These are phyloP conservation scores for Cantharis nigra DNA, from an alignment of 2,888 invertebrate genomes.

Conservation along the genomic window DNA sequence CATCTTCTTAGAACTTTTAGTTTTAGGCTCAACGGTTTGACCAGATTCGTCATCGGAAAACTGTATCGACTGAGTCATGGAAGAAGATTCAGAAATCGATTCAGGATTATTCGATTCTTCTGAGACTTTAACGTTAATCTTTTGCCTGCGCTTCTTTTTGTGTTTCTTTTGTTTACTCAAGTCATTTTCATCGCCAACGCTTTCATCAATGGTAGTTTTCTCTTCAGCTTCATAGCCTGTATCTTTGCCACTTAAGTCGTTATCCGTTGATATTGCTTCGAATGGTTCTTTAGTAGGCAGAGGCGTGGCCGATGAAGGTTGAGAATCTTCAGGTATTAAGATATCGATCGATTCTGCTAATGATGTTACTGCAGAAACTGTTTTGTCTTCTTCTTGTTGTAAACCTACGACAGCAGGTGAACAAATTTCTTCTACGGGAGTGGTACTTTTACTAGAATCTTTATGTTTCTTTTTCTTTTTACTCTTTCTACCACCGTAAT, in stretches of 20 bases:
- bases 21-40: constrained; percentile 37
- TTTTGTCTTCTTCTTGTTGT: constrained; percentile 43
- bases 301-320: constrained; percentile 59
- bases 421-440: constrained; percentile 28
- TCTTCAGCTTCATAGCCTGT: constrained; percentile 79
- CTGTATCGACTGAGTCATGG: constrained; percentile 47
- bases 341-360: constrained; percentile 62
- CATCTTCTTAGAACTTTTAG: constrained; percentile 46
- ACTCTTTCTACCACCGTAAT: constrained; percentile 61
- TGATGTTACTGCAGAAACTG: constrained; percentile 55
- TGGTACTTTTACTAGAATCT: constrained; percentile 43
- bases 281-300: constrained; percentile 59
- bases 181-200: constrained; percentile 56
- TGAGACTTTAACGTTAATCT: constrained; percentile 58
- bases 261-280: constrained; percentile 36
- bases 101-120: constrained; percentile 58
- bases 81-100: constrained; percentile 56
- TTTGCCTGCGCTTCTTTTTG: constrained; percentile 51
- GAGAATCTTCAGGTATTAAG: constrained; percentile 56
- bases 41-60: constrained; percentile 53
- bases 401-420: constrained; percentile 26
- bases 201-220: constrained; percentile 64
- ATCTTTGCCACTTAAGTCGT: constrained; percentile 53
- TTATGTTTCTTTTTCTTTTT: constrained; percentile 70
- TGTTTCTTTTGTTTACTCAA: constrained; percentile 52